phyloP scores from a whole-genome alignment of 2,797 vertebrate genomes.

The Onychomys torridus region DNA sequence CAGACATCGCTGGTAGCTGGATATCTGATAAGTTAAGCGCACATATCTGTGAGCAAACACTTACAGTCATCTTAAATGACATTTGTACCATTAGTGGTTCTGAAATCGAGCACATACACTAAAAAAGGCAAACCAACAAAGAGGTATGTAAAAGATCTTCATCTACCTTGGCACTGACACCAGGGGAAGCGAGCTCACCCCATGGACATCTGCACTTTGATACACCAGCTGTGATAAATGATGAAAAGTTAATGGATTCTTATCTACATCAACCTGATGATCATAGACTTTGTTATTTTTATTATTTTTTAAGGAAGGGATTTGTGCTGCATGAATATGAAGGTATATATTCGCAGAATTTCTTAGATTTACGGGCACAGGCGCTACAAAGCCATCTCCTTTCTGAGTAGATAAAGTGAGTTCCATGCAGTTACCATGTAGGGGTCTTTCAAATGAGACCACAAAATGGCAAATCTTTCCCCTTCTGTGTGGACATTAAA shows the following conservation, averaged over 20 bases:
- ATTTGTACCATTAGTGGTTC: slow-evolving; percentile 71
- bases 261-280: slow-evolving; percentile 70
- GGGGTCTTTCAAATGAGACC: slow-evolving; percentile 84
- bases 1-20: slow-evolving; percentile 28
- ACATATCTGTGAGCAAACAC: slow-evolving; percentile 56
- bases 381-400: slow-evolving; percentile 74
- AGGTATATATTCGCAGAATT: slow-evolving; percentile 74
- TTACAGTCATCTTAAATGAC: slow-evolving; percentile 74
- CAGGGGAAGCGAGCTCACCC: slow-evolving; percentile 44
- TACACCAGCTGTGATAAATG: slow-evolving; percentile 66
- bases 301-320: slow-evolving; percentile 79
- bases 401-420: slow-evolving; percentile 82
- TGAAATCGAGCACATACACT: slow-evolving; percentile 62
- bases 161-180: slow-evolving; percentile 39
- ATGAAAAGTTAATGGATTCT: slow-evolving; percentile 79
- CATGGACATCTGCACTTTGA: slow-evolving; percentile 38
- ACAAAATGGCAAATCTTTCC: slow-evolving; percentile 77
- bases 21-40: slow-evolving; percentile 34
- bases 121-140: slow-evolving; percentile 73
- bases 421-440: slow-evolving; percentile 84
- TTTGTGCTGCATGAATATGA: slow-evolving; percentile 64
- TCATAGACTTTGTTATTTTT: slow-evolving; percentile 80
- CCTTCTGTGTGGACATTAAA: slow-evolving; percentile 81
- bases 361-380: slow-evolving; percentile 74
- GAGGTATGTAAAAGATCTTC: slow-evolving; percentile 75